Conservation (phyloP, 1,140 invertebrate species). For the Neoseiulus cucumeris region DNA sequence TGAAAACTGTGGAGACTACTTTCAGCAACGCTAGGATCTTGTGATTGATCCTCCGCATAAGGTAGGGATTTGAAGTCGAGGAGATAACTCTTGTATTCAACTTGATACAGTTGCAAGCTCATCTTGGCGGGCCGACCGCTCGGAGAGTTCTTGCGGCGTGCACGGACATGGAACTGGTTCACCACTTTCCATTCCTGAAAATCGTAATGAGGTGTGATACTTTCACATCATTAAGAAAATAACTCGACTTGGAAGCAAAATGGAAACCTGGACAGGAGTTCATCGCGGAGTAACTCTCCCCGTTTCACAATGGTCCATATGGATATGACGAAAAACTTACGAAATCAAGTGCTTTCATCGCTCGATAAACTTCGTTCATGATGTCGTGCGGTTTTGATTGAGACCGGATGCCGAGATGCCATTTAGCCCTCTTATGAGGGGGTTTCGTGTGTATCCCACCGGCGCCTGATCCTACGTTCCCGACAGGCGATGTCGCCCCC, state of each 20-base stretch:
- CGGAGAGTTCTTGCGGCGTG: conserved; percentile 62
- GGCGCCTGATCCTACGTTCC: conserved; percentile 16
- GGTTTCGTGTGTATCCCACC: conserved; percentile 23
- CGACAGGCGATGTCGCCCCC: no score
- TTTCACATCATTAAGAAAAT: conserved; percentile 7
- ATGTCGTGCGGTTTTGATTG: conserved; percentile 98
- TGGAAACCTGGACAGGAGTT: no score
- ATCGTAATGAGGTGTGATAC: not conserved
- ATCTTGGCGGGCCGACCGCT: conserved; percentile 64
- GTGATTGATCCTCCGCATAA: conserved; percentile 16
- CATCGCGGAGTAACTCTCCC: no score
- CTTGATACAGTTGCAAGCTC: conserved; percentile 95
- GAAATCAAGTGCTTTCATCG: conserved; percentile 93
- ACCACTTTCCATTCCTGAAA: conserved; percentile 88
- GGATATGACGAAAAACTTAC: conserved; percentile 32
- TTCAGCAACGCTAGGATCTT: conserved; percentile 20
- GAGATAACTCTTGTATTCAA: conserved; percentile 90
- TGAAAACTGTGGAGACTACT: conserved; percentile 37
- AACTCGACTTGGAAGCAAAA: conserved; percentile 13
- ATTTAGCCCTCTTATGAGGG: conserved; percentile 67
- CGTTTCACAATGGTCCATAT: no score
- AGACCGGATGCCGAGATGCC: conserved; percentile 94
- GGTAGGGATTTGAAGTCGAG: conserved; percentile 67
- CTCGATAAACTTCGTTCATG: conserved; percentile 97
- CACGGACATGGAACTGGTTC: conserved; percentile 68